Percentiles rank a stretch among this genome's conserved stretches.
Evolutionary conservation across 2,888 invertebrate species (phyloP).

Genomic region (Galerucella calmariensis): DNA sequence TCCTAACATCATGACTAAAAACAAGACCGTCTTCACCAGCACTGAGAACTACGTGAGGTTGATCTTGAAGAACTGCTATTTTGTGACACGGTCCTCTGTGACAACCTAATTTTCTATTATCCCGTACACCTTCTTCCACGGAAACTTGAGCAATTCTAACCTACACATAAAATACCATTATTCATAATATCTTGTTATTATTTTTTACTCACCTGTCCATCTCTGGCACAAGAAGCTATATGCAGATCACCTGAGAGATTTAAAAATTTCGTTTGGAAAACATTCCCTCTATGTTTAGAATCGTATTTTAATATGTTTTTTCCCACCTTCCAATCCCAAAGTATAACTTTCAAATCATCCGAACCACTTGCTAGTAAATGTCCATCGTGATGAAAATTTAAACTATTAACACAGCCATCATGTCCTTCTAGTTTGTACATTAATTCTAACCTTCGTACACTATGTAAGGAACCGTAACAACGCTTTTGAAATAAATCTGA

Average conservation of each 20-base stretch:
- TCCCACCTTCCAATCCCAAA: conserved; percentile 92
- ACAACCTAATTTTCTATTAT: conserved; percentile 71
- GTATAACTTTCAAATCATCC: conserved; percentile 85
- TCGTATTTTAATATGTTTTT: conserved; percentile 74
- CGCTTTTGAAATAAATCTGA: conserved; percentile 64
- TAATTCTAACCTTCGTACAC: conserved; percentile 83
- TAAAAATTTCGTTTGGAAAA: conserved; percentile 92
- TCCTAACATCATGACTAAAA: conserved; percentile 83
- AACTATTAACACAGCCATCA: conserved; percentile 90
- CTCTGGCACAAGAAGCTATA: conserved; percentile 88
- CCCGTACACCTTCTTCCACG: conserved; percentile 66
- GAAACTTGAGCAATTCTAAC: conserved; percentile 72
- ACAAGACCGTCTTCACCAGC: conserved; percentile 91
- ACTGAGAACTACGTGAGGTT: conserved; percentile 82
- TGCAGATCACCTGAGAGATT: conserved; percentile 82
- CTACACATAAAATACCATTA: conserved; percentile 56
- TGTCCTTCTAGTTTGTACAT: conserved; percentile 82
- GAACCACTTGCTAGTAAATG: conserved; percentile 88
- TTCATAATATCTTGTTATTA: too few species aligned
- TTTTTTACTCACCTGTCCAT: conserved; percentile 80
- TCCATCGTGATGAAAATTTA: conserved; percentile 87
- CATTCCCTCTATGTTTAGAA: conserved; percentile 87
- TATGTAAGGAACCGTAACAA: conserved; percentile 84
- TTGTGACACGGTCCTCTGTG: conserved; percentile 87
- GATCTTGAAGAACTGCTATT: conserved; percentile 79